Percentiles rank a stretch among this genome's conserved stretches.
Conservation (phyloP, 2,888 invertebrate genomes). For the Diplolepis rosae region DNA sequence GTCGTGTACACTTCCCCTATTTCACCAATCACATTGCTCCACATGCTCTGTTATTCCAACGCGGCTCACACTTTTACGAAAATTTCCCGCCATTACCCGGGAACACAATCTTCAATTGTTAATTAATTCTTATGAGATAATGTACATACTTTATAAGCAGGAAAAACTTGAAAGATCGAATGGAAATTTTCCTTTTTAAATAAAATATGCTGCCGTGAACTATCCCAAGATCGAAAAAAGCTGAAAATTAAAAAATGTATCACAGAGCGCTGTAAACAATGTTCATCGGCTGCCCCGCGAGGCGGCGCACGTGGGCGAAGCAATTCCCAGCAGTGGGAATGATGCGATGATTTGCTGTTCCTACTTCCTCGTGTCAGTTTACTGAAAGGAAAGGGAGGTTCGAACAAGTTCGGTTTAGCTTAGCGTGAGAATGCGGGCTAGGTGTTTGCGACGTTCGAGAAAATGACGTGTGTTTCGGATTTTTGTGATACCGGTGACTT, state of each 20-base stretch:
- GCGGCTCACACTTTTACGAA: constrained; percentile 15
- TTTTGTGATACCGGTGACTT: constrained; percentile 54
- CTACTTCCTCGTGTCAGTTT: constrained; percentile 52
- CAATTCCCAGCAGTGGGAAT: constrained; percentile 3
- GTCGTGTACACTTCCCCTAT: constrained; percentile 62
- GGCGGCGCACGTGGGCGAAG: constrained; percentile 52
- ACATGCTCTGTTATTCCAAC: constrained; percentile 71
- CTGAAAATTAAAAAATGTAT: not conserved
- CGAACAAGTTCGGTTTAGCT: too few species aligned
- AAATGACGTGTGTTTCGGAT: constrained; percentile 62
- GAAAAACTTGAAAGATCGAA: not conserved
- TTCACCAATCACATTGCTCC: constrained; percentile 74
- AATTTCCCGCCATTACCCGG: not conserved
- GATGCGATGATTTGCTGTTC: constrained; percentile 55
- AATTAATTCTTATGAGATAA: not conserved
- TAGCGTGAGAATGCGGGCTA: constrained; percentile 50
- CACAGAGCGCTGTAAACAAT: not conserved
- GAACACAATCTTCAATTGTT: not conserved
- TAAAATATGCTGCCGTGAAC: too few species aligned
- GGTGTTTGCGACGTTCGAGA: constrained; percentile 40
- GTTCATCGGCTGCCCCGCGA: constrained; percentile 44
- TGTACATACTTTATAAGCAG: not conserved
- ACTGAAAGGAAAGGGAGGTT: constrained; percentile 60
- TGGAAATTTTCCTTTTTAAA: not conserved
- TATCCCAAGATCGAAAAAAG: not conserved